Evolutionary conservation across 2,113 vertebrate species (phyloP).

Genomic region (Pygoscelis antarcticus): DNA sequence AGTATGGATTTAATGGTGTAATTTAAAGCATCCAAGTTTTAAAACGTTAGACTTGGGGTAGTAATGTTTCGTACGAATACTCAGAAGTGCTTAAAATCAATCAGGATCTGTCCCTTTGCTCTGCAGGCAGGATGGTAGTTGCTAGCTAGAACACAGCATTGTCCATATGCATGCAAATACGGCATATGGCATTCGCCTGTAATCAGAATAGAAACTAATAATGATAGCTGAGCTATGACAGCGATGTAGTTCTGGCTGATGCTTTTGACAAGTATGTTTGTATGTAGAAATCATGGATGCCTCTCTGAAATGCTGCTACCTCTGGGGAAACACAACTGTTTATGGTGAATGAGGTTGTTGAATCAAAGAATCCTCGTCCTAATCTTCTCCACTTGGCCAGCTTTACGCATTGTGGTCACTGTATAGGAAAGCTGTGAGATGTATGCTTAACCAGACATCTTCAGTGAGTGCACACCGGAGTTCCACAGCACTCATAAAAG

Average conservation of each 20-base stretch:
- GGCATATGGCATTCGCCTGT: neutral
- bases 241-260: neutral
- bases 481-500: neutral
- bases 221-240: neutral
- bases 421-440: neutral
- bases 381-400: neutral
- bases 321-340: neutral
- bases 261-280: neutral
- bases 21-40: slow-evolving; percentile 44
- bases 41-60: neutral
- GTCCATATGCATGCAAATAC: neutral
- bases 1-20: slow-evolving; percentile 46
- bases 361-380: neutral
- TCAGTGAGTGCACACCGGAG: neutral
- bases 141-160: neutral
- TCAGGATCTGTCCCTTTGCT: neutral
- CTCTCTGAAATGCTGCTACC: neutral
- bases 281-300: neutral
- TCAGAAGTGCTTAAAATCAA: neutral
- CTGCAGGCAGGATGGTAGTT: neutral
- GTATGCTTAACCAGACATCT: neutral
- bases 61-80: neutral
- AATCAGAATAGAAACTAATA: neutral
- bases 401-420: neutral
- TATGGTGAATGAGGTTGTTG: neutral